Evolutionary conservation across 2,797 vertebrate species (phyloP).

Genomic region (Lacerta viridis): DNA sequence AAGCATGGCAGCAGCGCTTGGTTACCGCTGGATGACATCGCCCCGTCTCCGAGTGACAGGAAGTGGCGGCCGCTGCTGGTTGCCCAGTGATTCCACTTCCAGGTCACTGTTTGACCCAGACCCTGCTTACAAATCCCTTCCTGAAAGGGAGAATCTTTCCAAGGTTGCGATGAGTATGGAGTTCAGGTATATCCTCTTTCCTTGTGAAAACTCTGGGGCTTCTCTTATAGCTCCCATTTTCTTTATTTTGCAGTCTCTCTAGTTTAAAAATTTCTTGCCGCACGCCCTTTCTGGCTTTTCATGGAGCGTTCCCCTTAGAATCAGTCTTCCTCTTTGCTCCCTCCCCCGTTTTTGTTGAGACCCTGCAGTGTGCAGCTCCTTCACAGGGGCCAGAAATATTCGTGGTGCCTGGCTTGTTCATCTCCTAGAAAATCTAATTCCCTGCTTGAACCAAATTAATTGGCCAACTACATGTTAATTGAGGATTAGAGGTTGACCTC

Average conservation of each 20-base stretch:
- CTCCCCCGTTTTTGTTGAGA: too few relatives aligned
- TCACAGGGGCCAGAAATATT: not conserved
- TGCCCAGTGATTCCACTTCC: fast-evolving
- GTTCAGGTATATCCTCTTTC: not conserved
- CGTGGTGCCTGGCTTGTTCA: not conserved
- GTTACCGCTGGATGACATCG: slow-evolving; percentile 7
- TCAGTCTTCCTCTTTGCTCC: not conserved
- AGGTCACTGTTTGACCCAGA: fast-evolving
- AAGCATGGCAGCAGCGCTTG: fast-evolving
- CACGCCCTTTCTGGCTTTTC: not conserved
- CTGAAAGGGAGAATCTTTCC: not conserved
- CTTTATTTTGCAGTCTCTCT: not conserved
- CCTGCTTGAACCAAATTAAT: not conserved
- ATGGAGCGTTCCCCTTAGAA: fast-evolving
- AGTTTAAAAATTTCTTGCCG: not conserved
- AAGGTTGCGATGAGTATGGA: not conserved
- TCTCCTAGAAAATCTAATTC: not conserved
- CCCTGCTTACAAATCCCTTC: not conserved
- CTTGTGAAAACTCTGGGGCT: not conserved
- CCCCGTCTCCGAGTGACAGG: not conserved
- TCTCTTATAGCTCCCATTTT: not conserved
- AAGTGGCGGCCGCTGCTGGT: not conserved
- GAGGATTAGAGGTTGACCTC: not conserved
- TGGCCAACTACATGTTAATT: not conserved
- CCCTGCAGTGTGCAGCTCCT: not conserved